phyloP scores from a whole-genome alignment of 2,797 vertebrate genomes.

The Toxotes lorentzi region DNA sequence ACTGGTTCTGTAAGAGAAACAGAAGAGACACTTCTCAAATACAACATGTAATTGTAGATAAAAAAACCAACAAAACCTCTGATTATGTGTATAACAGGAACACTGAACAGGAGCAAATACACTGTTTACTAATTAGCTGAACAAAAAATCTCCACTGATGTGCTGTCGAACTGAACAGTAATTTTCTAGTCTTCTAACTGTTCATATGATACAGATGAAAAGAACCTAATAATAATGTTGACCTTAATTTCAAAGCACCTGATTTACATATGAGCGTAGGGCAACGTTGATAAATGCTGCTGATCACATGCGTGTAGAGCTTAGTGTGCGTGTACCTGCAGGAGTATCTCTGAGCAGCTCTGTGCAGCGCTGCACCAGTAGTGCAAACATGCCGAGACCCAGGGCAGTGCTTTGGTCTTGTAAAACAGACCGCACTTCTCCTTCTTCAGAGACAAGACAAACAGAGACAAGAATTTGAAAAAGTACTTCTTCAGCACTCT shows the following conservation, averaged over 20 bases:
- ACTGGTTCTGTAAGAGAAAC: slow-evolving; percentile 79
- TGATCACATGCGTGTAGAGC: not conserved
- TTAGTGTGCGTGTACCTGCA: slow-evolving; percentile 71
- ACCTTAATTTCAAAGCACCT: not conserved
- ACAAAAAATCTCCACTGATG: slow-evolving; percentile 1
- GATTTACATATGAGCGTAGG: not conserved
- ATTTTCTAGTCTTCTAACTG: not conserved
- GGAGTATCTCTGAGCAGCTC: slow-evolving; percentile 87
- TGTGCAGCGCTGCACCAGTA: slow-evolving; percentile 93
- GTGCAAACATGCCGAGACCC: slow-evolving; percentile 94
- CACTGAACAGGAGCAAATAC: no score
- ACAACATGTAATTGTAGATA: not conserved
- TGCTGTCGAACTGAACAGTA: not conserved
- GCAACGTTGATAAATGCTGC: not conserved
- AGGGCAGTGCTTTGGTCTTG: slow-evolving; percentile 94
- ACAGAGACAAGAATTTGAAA: not conserved
- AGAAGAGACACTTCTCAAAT: not conserved
- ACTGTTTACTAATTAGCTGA: not conserved
- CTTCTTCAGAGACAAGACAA: slow-evolving; percentile 78
- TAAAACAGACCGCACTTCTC: slow-evolving; percentile 90
- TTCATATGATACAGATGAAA: not conserved
- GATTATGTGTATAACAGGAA: not conserved
- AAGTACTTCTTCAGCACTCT: not conserved
- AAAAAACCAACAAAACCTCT: not conserved
- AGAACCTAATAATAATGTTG: not conserved